These are phyloP conservation scores for Ciconia boyciana DNA, from an alignment of 2,113 vertebrate species.

Conservation along the genomic window DNA sequence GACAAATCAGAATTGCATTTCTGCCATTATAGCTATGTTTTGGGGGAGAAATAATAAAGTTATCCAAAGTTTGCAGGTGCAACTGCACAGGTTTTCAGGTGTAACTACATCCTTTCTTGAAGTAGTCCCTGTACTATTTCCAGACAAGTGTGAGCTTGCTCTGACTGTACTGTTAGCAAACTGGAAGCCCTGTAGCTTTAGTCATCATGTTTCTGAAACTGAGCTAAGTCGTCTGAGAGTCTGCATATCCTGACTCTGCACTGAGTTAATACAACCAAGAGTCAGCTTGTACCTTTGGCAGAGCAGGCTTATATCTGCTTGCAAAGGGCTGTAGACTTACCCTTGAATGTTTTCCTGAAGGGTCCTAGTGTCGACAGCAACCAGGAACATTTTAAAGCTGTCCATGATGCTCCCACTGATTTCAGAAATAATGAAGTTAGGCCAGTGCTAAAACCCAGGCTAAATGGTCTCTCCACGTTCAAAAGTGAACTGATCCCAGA, in stretches of 20 bases:
- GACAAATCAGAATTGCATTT: background rate
- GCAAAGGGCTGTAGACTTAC: background rate
- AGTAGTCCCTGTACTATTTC: background rate
- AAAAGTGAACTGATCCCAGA: background rate
- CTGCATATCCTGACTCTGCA: background rate
- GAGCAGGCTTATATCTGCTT: background rate
- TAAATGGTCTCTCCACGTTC: background rate
- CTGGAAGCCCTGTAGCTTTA: slow-evolving; percentile 18
- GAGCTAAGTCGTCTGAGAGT: background rate
- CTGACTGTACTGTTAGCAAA: background rate
- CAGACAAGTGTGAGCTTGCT: slow-evolving; percentile 28
- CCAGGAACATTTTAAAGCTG: background rate
- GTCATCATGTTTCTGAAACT: slow-evolving; percentile 13
- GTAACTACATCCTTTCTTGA: background rate
- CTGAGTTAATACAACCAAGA: background rate
- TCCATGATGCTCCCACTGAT: background rate
- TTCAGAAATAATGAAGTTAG: background rate
- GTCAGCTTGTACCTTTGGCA: background rate
- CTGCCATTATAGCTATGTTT: background rate
- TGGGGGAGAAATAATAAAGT: background rate
- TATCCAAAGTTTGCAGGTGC: background rate
- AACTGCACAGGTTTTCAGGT: background rate
- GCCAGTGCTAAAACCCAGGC: background rate
- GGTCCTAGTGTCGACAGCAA: background rate
- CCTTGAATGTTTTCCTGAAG: background rate